phyloP scores from a whole-genome alignment of 2,113 vertebrate genomes.

The Cichladusa arquata region DNA sequence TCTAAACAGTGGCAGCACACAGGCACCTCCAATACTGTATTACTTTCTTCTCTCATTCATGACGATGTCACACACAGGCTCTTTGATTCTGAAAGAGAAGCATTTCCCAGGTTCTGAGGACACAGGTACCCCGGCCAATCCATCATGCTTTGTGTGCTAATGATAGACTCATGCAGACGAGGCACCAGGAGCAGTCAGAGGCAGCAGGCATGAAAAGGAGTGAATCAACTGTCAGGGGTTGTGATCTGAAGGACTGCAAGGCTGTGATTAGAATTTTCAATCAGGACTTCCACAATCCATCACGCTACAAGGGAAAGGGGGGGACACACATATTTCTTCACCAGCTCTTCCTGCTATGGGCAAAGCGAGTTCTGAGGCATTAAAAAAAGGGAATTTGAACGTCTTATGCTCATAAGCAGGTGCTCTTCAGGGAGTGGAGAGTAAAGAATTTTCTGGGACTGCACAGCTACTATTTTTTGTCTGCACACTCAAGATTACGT shows the following conservation, averaged over 20 bases:
- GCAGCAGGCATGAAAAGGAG: slow-evolving; percentile 75
- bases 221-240: slow-evolving; percentile 74
- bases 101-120: slow-evolving; percentile 69
- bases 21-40: slow-evolving; percentile 48
- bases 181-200: slow-evolving; percentile 60
- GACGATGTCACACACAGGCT: slow-evolving; percentile 57
- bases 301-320: not conserved
- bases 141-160: slow-evolving; percentile 81
- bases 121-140: slow-evolving; percentile 67
- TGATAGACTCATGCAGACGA: slow-evolving; percentile 74
- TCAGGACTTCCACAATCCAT: slow-evolving; percentile 69
- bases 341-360: not conserved
- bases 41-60: slow-evolving; percentile 70
- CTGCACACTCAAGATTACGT: not conserved
- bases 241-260: slow-evolving; percentile 68
- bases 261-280: slow-evolving; percentile 82
- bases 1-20: slow-evolving; percentile 61
- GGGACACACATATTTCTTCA: not conserved
- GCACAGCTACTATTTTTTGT: not conserved
- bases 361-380: not conserved
- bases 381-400: not conserved
- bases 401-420: not conserved
- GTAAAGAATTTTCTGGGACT: not conserved
- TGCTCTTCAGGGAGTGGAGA: not conserved
- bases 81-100: slow-evolving; percentile 63